Evolutionary conservation across 2,888 invertebrate species (phyloP).

Genomic region (Lepidocyrtinus sp.): DNA sequence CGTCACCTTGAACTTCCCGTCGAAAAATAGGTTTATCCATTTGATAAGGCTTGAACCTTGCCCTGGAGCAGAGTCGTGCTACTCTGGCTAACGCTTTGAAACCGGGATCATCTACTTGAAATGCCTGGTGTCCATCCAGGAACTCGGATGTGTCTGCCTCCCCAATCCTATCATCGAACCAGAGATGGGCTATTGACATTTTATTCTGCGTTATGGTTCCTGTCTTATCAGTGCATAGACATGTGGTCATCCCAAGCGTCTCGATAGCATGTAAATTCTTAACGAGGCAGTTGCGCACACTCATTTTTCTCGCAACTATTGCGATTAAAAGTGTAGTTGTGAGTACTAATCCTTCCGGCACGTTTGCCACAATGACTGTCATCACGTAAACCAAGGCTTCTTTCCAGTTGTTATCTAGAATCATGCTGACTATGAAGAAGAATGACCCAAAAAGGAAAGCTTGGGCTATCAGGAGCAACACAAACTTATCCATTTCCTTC

Average conservation of each 20-base stretch:
- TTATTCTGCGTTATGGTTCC: slow-evolving; percentile 66
- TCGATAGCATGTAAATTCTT: slow-evolving; percentile 67
- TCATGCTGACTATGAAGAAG: slow-evolving; percentile 38
- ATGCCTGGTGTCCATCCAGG: slow-evolving; percentile 27
- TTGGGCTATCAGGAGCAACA: slow-evolving; percentile 35
- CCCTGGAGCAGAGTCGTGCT: slow-evolving; percentile 61
- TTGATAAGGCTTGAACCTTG: slow-evolving; percentile 59
- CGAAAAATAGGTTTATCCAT: slow-evolving; percentile 50
- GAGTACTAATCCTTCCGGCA: slow-evolving; percentile 65
- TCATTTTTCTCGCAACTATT: slow-evolving; percentile 61
- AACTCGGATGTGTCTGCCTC: slow-evolving; percentile 59
- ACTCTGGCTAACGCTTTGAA: slow-evolving; percentile 61
- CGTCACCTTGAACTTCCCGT: slow-evolving; percentile 60
- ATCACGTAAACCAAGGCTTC: slow-evolving; percentile 47
- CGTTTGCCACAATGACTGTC: slow-evolving; percentile 65
- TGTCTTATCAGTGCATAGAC: slow-evolving; percentile 66
- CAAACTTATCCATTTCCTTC: slow-evolving; percentile 47
- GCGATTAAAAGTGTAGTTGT: slow-evolving; percentile 65
- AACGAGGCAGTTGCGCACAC: slow-evolving; percentile 55
- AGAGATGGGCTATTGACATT: slow-evolving; percentile 56
- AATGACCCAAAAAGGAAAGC: slow-evolving; percentile 44
- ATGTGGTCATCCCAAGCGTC: slow-evolving; percentile 60
- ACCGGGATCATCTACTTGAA: slow-evolving; percentile 52
- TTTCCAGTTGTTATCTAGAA: slow-evolving; percentile 40
- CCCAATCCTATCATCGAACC: slow-evolving; percentile 55